Evolutionary conservation across 2,797 vertebrate species (phyloP), one percentile per base, ranked within the genome.

Genomic region (Lutjanus argentimaculatus): DNA sequence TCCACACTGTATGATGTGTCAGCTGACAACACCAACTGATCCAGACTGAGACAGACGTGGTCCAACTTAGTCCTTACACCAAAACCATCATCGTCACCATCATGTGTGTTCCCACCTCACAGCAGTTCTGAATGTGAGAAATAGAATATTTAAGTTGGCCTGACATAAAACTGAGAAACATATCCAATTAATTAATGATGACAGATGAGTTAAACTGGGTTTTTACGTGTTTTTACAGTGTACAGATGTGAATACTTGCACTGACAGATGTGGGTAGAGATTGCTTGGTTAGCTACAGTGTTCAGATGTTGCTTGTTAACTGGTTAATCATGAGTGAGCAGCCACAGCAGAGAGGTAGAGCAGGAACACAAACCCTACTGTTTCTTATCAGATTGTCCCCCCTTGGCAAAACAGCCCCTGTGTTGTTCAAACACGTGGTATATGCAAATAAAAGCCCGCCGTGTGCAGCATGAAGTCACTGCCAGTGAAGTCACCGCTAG

Each of bases 401-500:
- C 19, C 8, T 7, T 6, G 52, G 58, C 56, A 59, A 84, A 86
- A 79, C 82, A 79, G 52, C 25, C 69, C 36, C 13, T 51, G 63
- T 75, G 80, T 79, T 84, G 70, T 78, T 71, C 52, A 80, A 84
- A 80, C 85, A 86, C 45, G 51, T 81, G 69, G 21, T 75, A 4
- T 70, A 83, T 87, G 79, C 84, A 90, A 89, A 93, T 84, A 76
- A 70, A 83, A 66, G 57, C 36, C 69, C 4, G 49, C 63, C 30
- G 9, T 48, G 80, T 52, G 45, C 70, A 78, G 80, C 49, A 72
- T 85, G 79, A 89, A 86, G 90, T 92, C 81, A 86, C 77, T 56
- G 83, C 51, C 7, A 72, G 70, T 84, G 80, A 79, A 83, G 82
- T 86, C 73, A 81, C 65, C 13, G 8, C 59, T 70, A 77, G 78